Percentiles rank a stretch among this genome's conserved stretches.
phyloP scores from a whole-genome alignment of 2,113 vertebrate species.

The Cryptoleucopteryx plumbea region DNA sequence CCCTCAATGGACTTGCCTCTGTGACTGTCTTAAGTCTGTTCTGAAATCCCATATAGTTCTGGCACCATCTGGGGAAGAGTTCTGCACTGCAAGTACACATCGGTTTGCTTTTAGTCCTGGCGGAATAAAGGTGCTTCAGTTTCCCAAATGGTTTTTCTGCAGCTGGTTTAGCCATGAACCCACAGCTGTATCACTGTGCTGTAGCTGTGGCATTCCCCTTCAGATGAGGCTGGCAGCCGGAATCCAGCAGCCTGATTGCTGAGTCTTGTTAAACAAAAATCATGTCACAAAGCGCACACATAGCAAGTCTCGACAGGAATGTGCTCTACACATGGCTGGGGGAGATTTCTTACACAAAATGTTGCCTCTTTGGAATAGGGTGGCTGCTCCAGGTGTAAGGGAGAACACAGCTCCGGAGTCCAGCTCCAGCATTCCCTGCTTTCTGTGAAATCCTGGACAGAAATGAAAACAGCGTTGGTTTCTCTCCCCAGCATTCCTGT shows the following conservation, averaged over 20 bases:
- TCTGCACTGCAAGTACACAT: not conserved
- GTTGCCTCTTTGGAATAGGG: not conserved
- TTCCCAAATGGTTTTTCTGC: not conserved
- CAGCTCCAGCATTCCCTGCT: not conserved
- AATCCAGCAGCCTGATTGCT: not conserved
- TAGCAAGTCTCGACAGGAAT: not conserved
- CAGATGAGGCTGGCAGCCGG: not conserved
- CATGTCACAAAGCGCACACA: not conserved
- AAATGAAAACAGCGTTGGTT: not conserved
- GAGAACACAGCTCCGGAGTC: too few species aligned
- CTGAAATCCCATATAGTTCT: not conserved
- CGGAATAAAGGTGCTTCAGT: not conserved
- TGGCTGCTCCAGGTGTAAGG: not conserved
- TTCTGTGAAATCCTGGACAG: accelerated
- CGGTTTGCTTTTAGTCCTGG: not conserved
- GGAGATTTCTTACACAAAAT: not conserved
- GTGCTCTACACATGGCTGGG: accelerated
- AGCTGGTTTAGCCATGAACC: accelerated
- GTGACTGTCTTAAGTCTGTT: not conserved
- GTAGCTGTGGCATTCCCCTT: not conserved
- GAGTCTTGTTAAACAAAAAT: not conserved
- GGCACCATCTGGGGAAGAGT: not conserved
- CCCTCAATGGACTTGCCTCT: not conserved
- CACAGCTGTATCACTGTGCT: not conserved
- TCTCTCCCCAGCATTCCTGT: not conserved